Conservation (phyloP, 2,888 invertebrate genomes). For the Scaeva pyrastri region DNA sequence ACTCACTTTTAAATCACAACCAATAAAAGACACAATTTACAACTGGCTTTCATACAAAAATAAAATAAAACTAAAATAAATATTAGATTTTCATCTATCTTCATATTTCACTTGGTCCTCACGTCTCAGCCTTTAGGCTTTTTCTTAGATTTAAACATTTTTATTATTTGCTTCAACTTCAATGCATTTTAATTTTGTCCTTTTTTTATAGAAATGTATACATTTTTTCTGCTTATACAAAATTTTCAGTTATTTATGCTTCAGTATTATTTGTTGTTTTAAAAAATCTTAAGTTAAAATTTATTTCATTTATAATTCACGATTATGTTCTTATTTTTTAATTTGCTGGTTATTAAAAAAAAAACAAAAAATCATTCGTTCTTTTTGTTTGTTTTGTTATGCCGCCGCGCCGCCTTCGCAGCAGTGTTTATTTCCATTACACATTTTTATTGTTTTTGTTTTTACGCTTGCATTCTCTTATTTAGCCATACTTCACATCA, state of each 20-base stretch:
- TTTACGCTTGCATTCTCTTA: constrained; percentile 78
- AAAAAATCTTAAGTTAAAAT: constrained; percentile 22
- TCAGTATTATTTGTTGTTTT: constrained; percentile 9
- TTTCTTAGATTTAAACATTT: constrained; percentile 1
- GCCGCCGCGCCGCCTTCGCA: constrained; percentile 31
- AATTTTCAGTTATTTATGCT: constrained; percentile 12
- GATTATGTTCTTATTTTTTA: constrained; percentile 24
- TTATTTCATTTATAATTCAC: not conserved
- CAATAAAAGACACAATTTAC: not conserved
- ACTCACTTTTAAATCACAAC: too few species aligned
- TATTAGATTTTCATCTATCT: not conserved
- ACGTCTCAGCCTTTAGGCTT: not conserved
- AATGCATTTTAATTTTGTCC: constrained; percentile 11
- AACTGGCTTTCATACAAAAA: constrained; percentile 2
- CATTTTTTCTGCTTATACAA: too few species aligned
- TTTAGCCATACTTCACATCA: constrained; percentile 79
- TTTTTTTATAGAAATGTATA: too few species aligned
- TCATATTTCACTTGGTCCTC: constrained; percentile 25
- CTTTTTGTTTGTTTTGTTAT: too few species aligned
- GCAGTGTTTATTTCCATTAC: constrained; percentile 74
- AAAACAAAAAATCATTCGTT: constrained; percentile 32
- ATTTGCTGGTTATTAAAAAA: constrained; percentile 31
- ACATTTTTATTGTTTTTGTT: constrained; percentile 74
- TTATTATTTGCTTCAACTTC: constrained; percentile 37
- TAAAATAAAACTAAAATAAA: not conserved